These are phyloP conservation scores for Elgaria multicarinata DNA, from an alignment of 2,113 vertebrate genomes.

Conservation along the genomic window DNA sequence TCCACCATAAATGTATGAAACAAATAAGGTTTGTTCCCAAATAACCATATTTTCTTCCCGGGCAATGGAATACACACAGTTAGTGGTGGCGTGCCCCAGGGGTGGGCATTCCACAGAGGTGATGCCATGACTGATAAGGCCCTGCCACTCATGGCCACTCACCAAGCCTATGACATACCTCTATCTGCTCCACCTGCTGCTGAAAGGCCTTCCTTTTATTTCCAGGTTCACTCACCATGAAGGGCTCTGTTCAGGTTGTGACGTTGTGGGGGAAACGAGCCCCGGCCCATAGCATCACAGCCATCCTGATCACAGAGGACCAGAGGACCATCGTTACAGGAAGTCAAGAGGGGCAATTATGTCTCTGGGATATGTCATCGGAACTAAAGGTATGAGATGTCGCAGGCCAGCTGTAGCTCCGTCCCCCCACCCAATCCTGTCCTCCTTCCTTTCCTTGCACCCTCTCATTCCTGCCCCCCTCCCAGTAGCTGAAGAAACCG, in stretches of 20 bases:
- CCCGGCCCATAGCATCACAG: slow-evolving; percentile 81
- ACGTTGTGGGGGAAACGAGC: slow-evolving; percentile 79
- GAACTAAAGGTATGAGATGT: slow-evolving; percentile 77
- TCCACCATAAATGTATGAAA: neutral
- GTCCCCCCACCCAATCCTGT: neutral
- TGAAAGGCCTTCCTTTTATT: neutral
- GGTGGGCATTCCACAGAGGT: neutral
- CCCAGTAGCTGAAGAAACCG: neutral
- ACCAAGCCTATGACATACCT: too few relatives aligned
- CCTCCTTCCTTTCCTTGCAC: neutral
- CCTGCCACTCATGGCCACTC: too few relatives aligned
- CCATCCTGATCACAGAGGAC: slow-evolving; percentile 83
- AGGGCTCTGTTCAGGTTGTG: slow-evolving; percentile 63
- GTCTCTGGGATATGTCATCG: slow-evolving; percentile 82
- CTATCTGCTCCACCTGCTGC: neutral
- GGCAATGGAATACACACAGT: neutral
- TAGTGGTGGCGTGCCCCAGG: too few relatives aligned
- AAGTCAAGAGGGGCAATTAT: slow-evolving; percentile 83
- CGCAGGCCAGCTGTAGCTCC: neutral
- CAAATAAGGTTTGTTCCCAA: neutral
- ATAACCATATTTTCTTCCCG: neutral
- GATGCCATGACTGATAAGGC: neutral
- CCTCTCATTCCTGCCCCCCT: too few relatives aligned
- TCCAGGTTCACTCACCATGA: slow-evolving; percentile 69
- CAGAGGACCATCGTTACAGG: slow-evolving; percentile 82